A percentile compares a stretch with the other conserved stretches of the same genome.
These are phyloP conservation scores for Sipunculus nudus DNA, from an alignment of 2,888 invertebrate species.

Conservation along the genomic window DNA sequence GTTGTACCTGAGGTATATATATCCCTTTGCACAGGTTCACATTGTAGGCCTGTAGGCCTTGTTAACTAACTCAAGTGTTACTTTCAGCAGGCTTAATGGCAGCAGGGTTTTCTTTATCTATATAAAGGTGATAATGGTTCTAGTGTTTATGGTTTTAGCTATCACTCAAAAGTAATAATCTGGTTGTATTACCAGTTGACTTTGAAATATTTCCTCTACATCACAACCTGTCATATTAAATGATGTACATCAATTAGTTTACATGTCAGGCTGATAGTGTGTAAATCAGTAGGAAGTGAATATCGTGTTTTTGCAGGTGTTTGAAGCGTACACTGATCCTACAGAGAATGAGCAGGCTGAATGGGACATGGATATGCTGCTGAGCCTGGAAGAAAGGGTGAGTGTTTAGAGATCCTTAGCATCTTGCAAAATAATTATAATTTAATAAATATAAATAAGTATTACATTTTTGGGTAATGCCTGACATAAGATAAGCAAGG, in stretches of 20 bases:
- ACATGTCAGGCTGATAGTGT: not conserved
- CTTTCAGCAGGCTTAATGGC: no score
- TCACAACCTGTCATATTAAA: not conserved
- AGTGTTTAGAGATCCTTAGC: no score
- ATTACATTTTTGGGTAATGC: no score
- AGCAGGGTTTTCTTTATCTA: no score
- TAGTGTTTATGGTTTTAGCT: not conserved
- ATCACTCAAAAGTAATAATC: not conserved
- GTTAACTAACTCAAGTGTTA: no score
- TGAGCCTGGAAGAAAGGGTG: constrained; percentile 52
- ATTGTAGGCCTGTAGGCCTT: no score
- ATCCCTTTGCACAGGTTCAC: no score
- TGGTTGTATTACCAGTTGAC: not conserved
- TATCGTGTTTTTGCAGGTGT: constrained; percentile 42
- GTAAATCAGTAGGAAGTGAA: not conserved
- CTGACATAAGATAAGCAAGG: no score
- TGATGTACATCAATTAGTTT: not conserved
- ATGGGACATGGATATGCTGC: constrained; percentile 40
- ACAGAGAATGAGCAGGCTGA: constrained; percentile 32
- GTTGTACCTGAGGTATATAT: no score
- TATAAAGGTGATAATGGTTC: no score
- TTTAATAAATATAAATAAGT: no score
- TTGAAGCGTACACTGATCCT: constrained; percentile 54
- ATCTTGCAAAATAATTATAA: no score
- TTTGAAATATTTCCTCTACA: not conserved